Evolutionary conservation across 2,888 invertebrate genomes (phyloP), one percentile per base, ranked within the genome.

Genomic region (Micoletzkya japonica): DNA sequence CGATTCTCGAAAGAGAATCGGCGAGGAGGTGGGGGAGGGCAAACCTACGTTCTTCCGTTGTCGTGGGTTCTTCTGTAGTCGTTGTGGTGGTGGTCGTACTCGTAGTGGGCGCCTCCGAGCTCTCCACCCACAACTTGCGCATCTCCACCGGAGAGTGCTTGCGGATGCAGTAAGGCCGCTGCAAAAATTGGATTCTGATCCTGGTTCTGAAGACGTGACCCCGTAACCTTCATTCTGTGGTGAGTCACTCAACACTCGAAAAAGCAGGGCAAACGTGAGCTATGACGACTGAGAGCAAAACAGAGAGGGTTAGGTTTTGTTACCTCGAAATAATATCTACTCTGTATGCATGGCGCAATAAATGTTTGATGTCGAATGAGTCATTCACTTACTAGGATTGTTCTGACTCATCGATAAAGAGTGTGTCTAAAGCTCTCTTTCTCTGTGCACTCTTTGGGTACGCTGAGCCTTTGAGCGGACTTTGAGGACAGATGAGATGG

Each of bases 131-230:
- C 4, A 79, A 72, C 58, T 79, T 79, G 4, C 79, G 69, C 28
- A 79, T 74, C 57, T 75, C 77, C 24, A 74, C 71, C 28, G 73
- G 73, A 14, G 72, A 73, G 4, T 59, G 70, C 67, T 74, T 76
- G 64, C 74, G 72, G 26, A 79, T 76, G 67, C 79, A 79, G 68
- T 79, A 79, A 2, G 79, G 79, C 0, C 72, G 73, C 79, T 79
- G 75, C 63, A 77, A 74, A 14, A 10, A n/a, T 10, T 26, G n/a
- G n/a, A n/a, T 54, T 54, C n/a, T 14, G 10, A n/a, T 14, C n/a
- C 26, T 54, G 6, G 7, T 54, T 54, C 54, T 54, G 54, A 14
- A 54, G 39, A 10, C 10, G 7, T 39, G 7, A 39, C 7, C 39
- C 39, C 7, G 17, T 10, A 39, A 39, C 17, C 7, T 39, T 7